phyloP scores from a whole-genome alignment of 1,140 invertebrate genomes.

The Papilio polyxenes region DNA sequence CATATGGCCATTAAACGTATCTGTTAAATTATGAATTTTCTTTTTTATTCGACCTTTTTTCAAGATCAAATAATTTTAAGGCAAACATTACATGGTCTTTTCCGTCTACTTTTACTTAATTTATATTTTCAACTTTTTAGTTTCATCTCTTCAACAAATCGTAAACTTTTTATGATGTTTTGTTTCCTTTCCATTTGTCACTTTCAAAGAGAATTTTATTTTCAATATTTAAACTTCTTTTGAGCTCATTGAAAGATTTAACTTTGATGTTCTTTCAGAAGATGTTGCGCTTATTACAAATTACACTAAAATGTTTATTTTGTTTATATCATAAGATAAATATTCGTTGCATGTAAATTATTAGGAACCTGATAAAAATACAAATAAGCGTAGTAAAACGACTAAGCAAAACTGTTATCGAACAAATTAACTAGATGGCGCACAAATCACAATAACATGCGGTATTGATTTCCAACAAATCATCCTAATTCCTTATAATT shows the following conservation, averaged over 20 bases:
- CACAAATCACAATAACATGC: background rate
- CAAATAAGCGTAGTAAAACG: background rate
- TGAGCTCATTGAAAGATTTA: background rate
- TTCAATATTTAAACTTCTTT: slow-evolving; percentile 13
- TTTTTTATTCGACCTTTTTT: slow-evolving; percentile 37
- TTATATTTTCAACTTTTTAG: slow-evolving; percentile 19
- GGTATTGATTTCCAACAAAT: background rate
- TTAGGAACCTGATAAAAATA: background rate
- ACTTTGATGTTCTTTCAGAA: background rate
- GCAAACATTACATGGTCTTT: slow-evolving; percentile 5
- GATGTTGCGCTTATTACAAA: no score
- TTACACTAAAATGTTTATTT: background rate
- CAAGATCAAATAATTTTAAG: slow-evolving; percentile 43
- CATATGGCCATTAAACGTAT: slow-evolving; percentile 10
- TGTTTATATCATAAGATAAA: no score
- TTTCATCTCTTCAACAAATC: slow-evolving; percentile 22
- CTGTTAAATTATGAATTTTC: background rate
- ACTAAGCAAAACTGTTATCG: background rate
- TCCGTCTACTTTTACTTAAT: slow-evolving; percentile 28
- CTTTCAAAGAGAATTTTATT: slow-evolving; percentile 28
- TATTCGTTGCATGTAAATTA: background rate
- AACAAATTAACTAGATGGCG: background rate
- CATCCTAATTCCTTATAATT: background rate
- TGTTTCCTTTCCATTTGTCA: slow-evolving; percentile 30
- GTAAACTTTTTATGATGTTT: slow-evolving; percentile 35